Evolutionary conservation across 2,797 vertebrate species (phyloP).

Genomic region (Vireo griseus): DNA sequence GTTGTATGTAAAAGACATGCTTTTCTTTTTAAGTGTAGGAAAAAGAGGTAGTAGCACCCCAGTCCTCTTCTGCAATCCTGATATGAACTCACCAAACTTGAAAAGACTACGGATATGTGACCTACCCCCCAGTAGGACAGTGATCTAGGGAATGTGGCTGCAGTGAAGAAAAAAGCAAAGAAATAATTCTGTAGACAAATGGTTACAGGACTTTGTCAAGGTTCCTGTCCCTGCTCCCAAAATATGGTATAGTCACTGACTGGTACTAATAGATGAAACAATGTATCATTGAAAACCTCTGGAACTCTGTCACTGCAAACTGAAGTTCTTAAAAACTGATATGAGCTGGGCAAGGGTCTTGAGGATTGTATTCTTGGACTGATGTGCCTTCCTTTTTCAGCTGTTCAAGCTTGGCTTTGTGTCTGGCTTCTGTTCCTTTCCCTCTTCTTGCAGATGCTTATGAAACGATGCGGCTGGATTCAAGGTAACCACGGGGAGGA

Average conservation of each 20-base stretch:
- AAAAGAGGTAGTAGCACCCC: not conserved
- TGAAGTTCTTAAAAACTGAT: not conserved
- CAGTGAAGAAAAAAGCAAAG: not conserved
- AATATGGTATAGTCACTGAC: not conserved
- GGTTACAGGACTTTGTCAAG: accelerated
- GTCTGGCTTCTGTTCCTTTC: not conserved
- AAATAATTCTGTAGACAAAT: not conserved
- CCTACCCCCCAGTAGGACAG: not conserved
- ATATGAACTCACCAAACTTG: not conserved
- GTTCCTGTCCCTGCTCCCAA: not conserved
- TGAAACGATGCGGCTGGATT: not conserved
- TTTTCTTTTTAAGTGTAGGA: not conserved
- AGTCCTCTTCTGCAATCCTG: not conserved
- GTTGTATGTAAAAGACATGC: accelerated
- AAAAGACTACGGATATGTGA: not conserved
- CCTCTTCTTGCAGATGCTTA: not conserved
- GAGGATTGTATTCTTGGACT: not conserved
- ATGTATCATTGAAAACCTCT: accelerated
- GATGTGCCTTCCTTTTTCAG: not conserved
- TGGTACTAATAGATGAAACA: not conserved
- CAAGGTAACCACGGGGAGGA: not conserved
- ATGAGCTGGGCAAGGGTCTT: not conserved
- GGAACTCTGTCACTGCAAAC: not conserved
- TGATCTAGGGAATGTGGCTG: not conserved
- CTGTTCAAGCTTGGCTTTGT: not conserved